Percentiles rank a stretch among this genome's conserved stretches.
These are phyloP conservation scores for Eleutherodactylus coqui DNA, from an alignment of 2,797 vertebrate species.

Conservation along the genomic window DNA sequence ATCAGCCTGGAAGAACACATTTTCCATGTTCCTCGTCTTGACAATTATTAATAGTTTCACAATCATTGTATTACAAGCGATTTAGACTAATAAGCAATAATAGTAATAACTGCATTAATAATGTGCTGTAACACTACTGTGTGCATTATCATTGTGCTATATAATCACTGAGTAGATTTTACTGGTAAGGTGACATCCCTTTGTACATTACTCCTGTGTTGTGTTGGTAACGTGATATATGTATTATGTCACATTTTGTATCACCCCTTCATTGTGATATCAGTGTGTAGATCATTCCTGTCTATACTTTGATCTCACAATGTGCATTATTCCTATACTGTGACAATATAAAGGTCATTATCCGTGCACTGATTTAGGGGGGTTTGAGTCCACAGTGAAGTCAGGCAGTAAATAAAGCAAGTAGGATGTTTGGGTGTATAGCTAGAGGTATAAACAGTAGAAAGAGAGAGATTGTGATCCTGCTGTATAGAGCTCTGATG, in stretches of 20 bases:
- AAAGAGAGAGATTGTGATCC: too few relatives aligned
- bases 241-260: not conserved
- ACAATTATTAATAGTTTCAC: not conserved
- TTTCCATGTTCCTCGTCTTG: not conserved
- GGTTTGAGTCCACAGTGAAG: too few relatives aligned
- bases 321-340: not conserved
- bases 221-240: too few relatives aligned
- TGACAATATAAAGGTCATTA: not conserved
- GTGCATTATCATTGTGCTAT: not conserved
- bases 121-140: not conserved
- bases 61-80: not conserved
- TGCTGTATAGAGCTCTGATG: too few relatives aligned
- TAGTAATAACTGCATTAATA: not conserved
- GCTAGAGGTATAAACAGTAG: too few relatives aligned
- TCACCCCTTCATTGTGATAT: not conserved
- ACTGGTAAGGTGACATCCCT: not conserved
- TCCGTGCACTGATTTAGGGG: not conserved
- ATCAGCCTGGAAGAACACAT: not conserved
- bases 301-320: not conserved
- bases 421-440: too few relatives aligned
- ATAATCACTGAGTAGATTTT: too few relatives aligned
- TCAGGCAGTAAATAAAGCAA: too few relatives aligned
- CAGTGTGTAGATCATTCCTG: not conserved
- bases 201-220: not conserved
- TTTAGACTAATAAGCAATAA: not conserved